A percentile compares a stretch with the other conserved stretches of the same genome.
Evolutionary conservation across 2,888 invertebrate genomes (phyloP).

Genomic region (Dermolepida albohirtum): DNA sequence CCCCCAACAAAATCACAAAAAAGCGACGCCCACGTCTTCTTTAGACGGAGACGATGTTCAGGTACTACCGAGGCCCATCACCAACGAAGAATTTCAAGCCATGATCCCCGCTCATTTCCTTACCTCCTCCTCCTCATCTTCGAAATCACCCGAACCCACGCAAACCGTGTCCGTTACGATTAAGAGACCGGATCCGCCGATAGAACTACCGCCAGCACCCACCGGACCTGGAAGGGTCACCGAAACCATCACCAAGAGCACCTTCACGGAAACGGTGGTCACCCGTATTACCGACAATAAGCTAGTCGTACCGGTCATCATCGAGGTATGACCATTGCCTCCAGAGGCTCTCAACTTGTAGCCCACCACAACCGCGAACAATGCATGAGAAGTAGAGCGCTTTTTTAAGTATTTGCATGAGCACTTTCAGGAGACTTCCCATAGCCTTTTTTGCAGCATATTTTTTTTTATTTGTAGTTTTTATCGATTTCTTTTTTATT

Average conservation of each 20-base stretch:
- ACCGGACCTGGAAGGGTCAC: constrained; percentile 88
- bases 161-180: constrained; percentile 85
- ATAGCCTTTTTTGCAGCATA: not conserved
- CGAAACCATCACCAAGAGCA: constrained; percentile 95
- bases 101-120: constrained; percentile 94
- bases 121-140: constrained; percentile 57
- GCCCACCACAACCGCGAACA: constrained; percentile 25
- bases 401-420: constrained; percentile 33
- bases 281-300: constrained; percentile 94
- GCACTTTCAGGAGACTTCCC: constrained; percentile 1
- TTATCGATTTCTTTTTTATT: constrained; percentile 1
- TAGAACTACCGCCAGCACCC: constrained; percentile 85
- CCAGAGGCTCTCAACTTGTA: constrained; percentile 24
- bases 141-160: constrained; percentile 55
- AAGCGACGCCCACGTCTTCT: constrained; percentile 68
- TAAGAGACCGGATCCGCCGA: constrained; percentile 75
- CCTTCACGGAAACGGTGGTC: constrained; percentile 94
- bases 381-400: constrained; percentile 27
- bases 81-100: constrained; percentile 94
- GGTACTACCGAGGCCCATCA: constrained; percentile 82
- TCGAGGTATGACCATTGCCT: constrained; percentile 78
- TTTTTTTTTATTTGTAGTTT: not conserved
- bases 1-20: constrained; percentile 59
- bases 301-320: constrained; percentile 85
- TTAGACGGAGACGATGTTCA: constrained; percentile 67